Conservation (phyloP, 2,797 vertebrate genomes). For the Orientallactaga sibirica region DNA sequence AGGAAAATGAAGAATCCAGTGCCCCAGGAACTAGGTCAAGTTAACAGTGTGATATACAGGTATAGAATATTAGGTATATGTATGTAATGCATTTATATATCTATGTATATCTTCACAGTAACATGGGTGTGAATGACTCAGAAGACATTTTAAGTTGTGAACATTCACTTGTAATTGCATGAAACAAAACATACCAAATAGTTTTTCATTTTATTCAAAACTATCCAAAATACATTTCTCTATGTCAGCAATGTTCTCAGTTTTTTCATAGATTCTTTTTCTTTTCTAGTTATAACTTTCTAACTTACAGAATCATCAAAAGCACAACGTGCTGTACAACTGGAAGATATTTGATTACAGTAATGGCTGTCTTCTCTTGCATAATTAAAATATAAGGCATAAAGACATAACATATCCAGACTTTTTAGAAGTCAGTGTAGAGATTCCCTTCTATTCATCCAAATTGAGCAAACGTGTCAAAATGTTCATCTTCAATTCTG, state of each 20-base stretch:
- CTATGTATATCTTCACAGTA: neutral
- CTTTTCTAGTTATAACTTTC: neutral
- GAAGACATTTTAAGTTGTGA: slow-evolving; percentile 19
- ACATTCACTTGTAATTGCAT: neutral
- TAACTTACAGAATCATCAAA: neutral
- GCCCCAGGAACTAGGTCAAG: neutral
- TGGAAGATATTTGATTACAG: neutral
- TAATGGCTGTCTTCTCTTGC: neutral
- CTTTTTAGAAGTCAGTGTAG: neutral
- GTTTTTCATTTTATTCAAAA: neutral
- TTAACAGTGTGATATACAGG: neutral
- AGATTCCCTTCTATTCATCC: neutral
- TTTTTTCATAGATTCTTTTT: neutral
- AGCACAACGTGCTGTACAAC: neutral
- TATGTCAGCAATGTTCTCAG: neutral
- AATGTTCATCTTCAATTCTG: neutral
- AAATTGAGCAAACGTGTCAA: neutral
- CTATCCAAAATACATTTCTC: neutral
- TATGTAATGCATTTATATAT: neutral
- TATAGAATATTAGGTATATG: neutral
- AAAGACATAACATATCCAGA: neutral
- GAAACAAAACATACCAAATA: neutral
- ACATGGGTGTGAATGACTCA: neutral
- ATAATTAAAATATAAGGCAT: neutral
- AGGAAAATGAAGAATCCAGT: neutral